These are phyloP conservation scores for Boloria selene DNA, from an alignment of 2,888 invertebrate species.

Conservation along the genomic window DNA sequence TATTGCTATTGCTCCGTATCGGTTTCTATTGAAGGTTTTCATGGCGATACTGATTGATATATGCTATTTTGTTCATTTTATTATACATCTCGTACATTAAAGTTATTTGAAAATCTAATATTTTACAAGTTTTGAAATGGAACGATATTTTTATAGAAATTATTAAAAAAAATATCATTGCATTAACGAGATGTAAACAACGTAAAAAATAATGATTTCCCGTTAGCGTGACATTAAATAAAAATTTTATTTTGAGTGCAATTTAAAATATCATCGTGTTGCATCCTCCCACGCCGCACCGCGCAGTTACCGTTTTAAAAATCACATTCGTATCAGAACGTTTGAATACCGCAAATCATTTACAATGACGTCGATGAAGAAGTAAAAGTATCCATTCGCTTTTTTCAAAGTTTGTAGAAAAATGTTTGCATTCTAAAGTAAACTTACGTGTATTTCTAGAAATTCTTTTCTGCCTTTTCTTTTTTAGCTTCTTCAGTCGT, in stretches of 20 bases:
- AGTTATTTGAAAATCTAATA: not conserved
- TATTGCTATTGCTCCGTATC: conserved; percentile 48
- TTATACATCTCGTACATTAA: not conserved
- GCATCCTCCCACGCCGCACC: conserved; percentile 55
- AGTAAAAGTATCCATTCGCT: not conserved
- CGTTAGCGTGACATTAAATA: conserved; percentile 24
- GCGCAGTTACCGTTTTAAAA: conserved; percentile 45
- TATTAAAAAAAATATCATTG: not conserved
- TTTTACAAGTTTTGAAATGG: not conserved
- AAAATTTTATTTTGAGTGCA: conserved; percentile 35
- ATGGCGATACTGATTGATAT: conserved; percentile 19
- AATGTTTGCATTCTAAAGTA: too few species aligned
- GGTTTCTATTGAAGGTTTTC: conserved; percentile 19
- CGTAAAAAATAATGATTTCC: conserved; percentile 29
- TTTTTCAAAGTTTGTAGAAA: not conserved
- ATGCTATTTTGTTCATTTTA: conserved; percentile 4
- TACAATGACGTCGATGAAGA: not conserved
- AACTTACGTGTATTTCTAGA: too few species aligned
- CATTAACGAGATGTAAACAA: conserved; percentile 24
- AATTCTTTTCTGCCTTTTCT: too few species aligned
- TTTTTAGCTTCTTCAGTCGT: too few species aligned
- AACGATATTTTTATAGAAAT: not conserved
- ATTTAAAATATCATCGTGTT: conserved; percentile 44
- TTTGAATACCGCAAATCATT: conserved; percentile 51
- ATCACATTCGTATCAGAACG: conserved; percentile 70